Evolutionary conservation across 2,888 invertebrate genomes (phyloP).

Genomic region (Trachelus tabidus): DNA sequence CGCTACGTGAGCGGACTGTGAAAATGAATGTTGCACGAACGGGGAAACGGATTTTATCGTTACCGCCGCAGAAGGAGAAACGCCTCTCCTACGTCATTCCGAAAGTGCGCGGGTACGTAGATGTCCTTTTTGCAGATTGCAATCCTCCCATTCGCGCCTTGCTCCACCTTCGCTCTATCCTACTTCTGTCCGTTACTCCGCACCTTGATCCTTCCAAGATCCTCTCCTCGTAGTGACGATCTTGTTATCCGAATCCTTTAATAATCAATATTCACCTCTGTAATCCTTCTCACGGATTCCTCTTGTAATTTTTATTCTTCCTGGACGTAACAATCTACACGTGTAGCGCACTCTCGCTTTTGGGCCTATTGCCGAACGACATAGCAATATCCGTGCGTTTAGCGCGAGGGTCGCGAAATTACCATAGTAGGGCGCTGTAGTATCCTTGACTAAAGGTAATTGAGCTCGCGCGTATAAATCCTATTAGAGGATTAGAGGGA

Average conservation of each 20-base stretch:
- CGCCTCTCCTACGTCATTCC: not conserved
- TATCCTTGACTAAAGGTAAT: conserved; percentile 48
- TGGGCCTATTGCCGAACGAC: not conserved
- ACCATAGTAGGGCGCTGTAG: conserved; percentile 11
- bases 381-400: no score
- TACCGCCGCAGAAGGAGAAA: conserved; percentile 30
- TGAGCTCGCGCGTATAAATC: conserved; percentile 64
- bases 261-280: not conserved
- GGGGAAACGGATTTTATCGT: conserved; percentile 49
- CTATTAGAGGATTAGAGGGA: conserved; percentile 64
- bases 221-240: not conserved
- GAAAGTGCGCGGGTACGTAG: not conserved
- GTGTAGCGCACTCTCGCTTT: not conserved
- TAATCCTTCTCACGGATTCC: not conserved
- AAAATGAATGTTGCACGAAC: conserved; percentile 36
- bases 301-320: not conserved
- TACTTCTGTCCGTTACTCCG: not conserved
- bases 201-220: not conserved
- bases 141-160: not conserved
- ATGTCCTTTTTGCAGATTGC: conserved; percentile 20
- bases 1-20: conserved; percentile 54
- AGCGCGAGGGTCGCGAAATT: conserved; percentile 8
- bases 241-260: not conserved
- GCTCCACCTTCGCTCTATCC: not conserved
- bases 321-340: not conserved